phyloP scores from a whole-genome alignment of 2,888 invertebrate species.

The Andrena haemorrhoa region DNA sequence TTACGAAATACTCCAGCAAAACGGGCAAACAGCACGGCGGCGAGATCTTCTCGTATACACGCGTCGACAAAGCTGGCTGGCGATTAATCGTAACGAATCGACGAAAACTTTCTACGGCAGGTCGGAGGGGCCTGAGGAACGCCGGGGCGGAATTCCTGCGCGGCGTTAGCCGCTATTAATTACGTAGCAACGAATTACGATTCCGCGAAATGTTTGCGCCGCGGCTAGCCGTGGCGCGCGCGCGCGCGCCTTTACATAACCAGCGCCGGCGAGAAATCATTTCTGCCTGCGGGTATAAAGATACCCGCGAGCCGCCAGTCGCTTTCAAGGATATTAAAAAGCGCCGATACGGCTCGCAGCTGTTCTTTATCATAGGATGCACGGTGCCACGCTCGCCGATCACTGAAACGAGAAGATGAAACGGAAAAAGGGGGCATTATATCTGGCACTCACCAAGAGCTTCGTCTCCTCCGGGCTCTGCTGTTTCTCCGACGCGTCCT shows the following conservation, averaged over 20 bases:
- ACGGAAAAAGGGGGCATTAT: neutral
- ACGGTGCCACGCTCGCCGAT: neutral
- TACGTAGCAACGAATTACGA: constrained; percentile 52
- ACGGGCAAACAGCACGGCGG: neutral
- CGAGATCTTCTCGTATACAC: too few relatives aligned
- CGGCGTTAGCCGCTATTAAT: constrained; percentile 43
- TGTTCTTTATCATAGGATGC: neutral
- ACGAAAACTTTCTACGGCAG: too few relatives aligned
- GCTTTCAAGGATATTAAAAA: constrained; percentile 50
- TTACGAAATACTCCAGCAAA: neutral
- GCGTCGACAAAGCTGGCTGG: too few relatives aligned
- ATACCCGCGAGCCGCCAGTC: constrained; percentile 11
- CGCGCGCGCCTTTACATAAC: constrained; percentile 61
- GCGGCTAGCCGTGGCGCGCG: constrained; percentile 30
- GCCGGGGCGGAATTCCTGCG: neutral
- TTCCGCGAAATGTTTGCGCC: constrained; percentile 64
- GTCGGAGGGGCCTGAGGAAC: too few relatives aligned
- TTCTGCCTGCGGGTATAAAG: constrained; percentile 28
- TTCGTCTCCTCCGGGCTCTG: constrained; percentile 81
- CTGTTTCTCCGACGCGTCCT: constrained; percentile 79
- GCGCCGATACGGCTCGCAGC: neutral
- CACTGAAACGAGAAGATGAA: neutral
- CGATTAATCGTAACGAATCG: too few relatives aligned
- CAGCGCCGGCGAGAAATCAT: constrained; percentile 47
- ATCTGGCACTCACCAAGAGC: constrained; percentile 75